Conservation (phyloP, 2,797 vertebrate genomes). For the Tenualosa thibaudeaui region DNA sequence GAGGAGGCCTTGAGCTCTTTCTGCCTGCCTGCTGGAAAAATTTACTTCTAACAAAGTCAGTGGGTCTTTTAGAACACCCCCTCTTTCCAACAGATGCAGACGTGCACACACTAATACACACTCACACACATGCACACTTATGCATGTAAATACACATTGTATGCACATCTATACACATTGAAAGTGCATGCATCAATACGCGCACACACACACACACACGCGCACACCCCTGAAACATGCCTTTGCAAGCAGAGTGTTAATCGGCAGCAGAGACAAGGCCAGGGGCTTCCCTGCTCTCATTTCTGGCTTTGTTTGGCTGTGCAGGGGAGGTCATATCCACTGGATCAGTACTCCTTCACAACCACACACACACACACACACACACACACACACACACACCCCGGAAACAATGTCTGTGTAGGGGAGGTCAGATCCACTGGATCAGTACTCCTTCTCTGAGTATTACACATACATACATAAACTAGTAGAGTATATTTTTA, state of each 20-base stretch:
- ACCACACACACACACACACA: neutral
- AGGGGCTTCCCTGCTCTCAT: constrained; percentile 12
- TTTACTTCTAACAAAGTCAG: neutral
- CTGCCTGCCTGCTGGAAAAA: constrained; percentile 40
- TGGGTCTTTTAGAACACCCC: neutral
- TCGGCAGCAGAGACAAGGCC: constrained; percentile 3
- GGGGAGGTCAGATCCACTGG: neutral
- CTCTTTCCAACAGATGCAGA: neutral
- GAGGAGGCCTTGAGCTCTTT: constrained; percentile 75
- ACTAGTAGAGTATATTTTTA: neutral
- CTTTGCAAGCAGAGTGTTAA: neutral
- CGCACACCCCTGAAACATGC: neutral
- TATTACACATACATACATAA: neutral
- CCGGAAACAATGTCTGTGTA: neutral
- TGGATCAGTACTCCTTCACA: neutral
- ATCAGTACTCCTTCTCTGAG: neutral
- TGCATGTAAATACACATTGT: neutral
- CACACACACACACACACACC: neutral
- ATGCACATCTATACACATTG: no score
- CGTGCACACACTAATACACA: neutral
- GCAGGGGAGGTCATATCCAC: neutral
- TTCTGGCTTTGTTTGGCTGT: neutral
- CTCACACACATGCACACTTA: neutral
- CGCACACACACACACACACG: neutral
- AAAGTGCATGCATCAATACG: neutral